Conservation (phyloP, 1,140 invertebrate genomes). For the Orius insidiosus region DNA sequence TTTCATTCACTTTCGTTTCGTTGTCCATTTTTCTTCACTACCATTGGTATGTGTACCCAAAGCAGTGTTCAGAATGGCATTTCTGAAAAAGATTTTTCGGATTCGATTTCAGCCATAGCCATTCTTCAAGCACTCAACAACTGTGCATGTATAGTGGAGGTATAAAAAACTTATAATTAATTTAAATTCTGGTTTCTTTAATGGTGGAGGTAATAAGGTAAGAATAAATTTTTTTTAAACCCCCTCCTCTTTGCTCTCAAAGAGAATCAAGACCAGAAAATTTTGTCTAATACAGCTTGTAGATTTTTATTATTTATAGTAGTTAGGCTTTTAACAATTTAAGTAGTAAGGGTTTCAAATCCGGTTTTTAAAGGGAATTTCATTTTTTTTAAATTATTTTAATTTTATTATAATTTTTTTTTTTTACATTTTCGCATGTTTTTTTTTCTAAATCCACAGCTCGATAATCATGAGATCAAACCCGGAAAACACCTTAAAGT, state of each 20-base stretch:
- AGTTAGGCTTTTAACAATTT: background rate
- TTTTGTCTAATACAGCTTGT: constrained; percentile 6
- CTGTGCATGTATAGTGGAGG: background rate
- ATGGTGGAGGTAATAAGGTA: too few species aligned
- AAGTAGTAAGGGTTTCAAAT: too few species aligned
- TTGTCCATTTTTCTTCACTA: background rate
- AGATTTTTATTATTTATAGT: constrained; percentile 7
- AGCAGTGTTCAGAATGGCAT: constrained; percentile 3
- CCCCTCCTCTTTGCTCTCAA: constrained; percentile 67
- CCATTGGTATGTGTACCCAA: constrained; percentile 14
- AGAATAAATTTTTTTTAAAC: too few species aligned
- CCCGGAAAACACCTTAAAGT: constrained; percentile 98
- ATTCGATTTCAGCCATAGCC: background rate
- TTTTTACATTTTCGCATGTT: constrained; percentile 36
- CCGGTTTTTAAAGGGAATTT: too few species aligned
- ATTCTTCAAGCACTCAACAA: constrained; percentile 5
- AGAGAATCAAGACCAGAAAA: constrained; percentile 39
- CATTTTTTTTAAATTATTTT: constrained; percentile 19
- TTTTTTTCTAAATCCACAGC: constrained; percentile 66
- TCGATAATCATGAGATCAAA: constrained; percentile 99
- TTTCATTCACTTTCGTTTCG: background rate
- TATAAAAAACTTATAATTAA: too few species aligned
- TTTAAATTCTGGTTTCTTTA: too few species aligned
- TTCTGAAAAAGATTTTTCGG: background rate
- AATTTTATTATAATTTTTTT: constrained; percentile 19